Conservation (phyloP, 1,140 invertebrate genomes). For the Venturia canescens region DNA sequence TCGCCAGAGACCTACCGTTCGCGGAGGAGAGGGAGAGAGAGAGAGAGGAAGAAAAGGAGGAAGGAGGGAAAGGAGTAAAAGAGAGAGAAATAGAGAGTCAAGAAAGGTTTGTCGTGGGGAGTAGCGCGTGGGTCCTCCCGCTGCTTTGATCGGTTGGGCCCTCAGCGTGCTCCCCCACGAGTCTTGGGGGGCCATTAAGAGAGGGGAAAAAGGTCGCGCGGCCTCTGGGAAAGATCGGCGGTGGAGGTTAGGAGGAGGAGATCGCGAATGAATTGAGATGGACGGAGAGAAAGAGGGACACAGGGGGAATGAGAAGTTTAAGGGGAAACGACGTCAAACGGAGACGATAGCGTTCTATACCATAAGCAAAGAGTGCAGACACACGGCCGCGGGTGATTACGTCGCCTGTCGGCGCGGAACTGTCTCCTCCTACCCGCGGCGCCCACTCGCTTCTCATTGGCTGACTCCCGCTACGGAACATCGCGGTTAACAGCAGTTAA, state of each 20-base stretch:
- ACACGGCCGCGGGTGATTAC: conserved; percentile 75
- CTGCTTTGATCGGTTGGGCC: conserved; percentile 39
- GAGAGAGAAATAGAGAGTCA: background rate
- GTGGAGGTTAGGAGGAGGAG: conserved; percentile 43
- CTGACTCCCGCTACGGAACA: conserved; percentile 58
- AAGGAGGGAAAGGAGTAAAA: conserved; percentile 43
- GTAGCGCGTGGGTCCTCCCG: conserved; percentile 40
- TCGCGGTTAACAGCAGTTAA: conserved; percentile 35
- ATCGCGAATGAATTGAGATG: conserved; percentile 35
- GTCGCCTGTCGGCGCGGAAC: conserved; percentile 75
- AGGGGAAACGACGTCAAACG: conserved; percentile 50
- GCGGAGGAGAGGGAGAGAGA: background rate
- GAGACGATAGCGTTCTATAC: conserved; percentile 23
- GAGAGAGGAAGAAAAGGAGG: conserved; percentile 44
- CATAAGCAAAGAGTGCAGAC: conserved; percentile 51
- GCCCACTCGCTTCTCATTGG: conserved; percentile 71
- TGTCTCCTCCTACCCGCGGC: conserved; percentile 75
- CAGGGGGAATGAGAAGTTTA: conserved; percentile 59
- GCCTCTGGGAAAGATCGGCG: conserved; percentile 13
- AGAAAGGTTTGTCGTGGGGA: conserved; percentile 21
- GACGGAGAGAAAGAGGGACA: conserved; percentile 17
- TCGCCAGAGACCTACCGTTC: conserved; percentile 27
- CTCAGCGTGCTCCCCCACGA: background rate
- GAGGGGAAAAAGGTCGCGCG: conserved; percentile 37
- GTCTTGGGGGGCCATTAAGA: background rate